Evolutionary conservation across 2,888 invertebrate species (phyloP), one percentile per base, ranked within the genome.

Genomic region (Cremastinae sp.): DNA sequence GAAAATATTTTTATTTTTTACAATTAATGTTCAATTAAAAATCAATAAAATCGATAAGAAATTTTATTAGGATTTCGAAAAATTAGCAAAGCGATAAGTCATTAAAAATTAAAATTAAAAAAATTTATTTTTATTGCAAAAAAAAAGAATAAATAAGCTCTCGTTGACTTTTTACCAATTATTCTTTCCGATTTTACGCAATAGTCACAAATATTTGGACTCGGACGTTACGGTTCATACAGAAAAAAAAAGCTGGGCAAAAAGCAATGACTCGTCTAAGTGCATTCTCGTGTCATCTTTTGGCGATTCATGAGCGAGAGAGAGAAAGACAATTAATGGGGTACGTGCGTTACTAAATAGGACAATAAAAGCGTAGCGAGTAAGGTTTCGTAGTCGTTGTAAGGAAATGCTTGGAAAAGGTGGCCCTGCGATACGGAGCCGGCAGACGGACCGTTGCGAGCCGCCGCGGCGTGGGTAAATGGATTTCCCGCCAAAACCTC

Each of bases 401-500:
- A 47, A 39, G 39, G 9, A 49, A 51, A 45, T 51, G 37, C 49
- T 39, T 35, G 39, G 61, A 47, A 51, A 64, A 64, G 10, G 49
- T 51, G 39, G 28, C 18, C 1, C 45, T 10, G 49, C 22, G 7
- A 18, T 0, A 4, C 10, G 73, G 56, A 45, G 41, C 71, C 66
- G 61, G 61, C 8, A 56, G 56, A 51, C 73, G 58, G 62, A 55
- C 56, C 18, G 72, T 51, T 47, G 64, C 18, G 73, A 58, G 47
- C 35, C 28, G 35, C 16, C 45, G 45, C 47, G 59, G 41, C 53
- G 64, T 64, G 69, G 59, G 10, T 45, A 18, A 39, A 18, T 22
- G 10, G 41, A 45, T 39, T 76, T 76, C 73, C 76, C 76, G 76
- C 76, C 76, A 76, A 76, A 76, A 75, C 61, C 16, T 16, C 49